Base-by-base conservation (phyloP, 2,888 invertebrate species). In the Epiblema foenella region DNA sequence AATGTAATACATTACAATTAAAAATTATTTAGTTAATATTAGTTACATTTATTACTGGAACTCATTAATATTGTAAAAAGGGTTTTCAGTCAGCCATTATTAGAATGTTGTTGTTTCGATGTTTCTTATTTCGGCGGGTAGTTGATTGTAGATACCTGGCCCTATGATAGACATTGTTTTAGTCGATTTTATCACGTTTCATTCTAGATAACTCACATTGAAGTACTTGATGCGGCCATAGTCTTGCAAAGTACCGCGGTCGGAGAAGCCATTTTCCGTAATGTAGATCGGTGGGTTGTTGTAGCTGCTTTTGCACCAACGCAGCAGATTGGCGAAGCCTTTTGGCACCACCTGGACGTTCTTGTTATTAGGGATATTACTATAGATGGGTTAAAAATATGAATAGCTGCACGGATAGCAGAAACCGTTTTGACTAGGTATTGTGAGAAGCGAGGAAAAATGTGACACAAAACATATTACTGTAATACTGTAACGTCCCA, bases 251-350 rank as follows among this genome's bases (percentile, higher is more conserved):
- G 86, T 86, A 33, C 93, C 94, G 56, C 81, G 87, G 79, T 95
- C 94, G 4, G 94, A 93, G 79, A 91, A 94, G 8, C 95, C 95
- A 77, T 95, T 95, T 78, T 95, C 95, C 2, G 94, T 94, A 54
- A 95, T 94, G 77, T 94, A 91, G 71, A 95, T 94, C 20, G 93
- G 91, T 15, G 94, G 91, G 80, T 95, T 89, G 60, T 94, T 92
- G 84, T 95, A 95, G 3, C 92, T 89, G 57, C 89, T 88, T 81
- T 94, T 94, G 78, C 95, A 93, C 94, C 94, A 95, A 57, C 94
- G 93, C 42, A 95, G 83, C 29, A 95, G 79, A 78, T 94, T 94
- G 4, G 94, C 93, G 72, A 95, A 93, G n/a, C 95, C 95, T 78
- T 94, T 93, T 0, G 95, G 95, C 20, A 94, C 93, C 51, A 94